Conservation (phyloP, 2,888 invertebrate genomes). For the Heteropelma amictum region DNA sequence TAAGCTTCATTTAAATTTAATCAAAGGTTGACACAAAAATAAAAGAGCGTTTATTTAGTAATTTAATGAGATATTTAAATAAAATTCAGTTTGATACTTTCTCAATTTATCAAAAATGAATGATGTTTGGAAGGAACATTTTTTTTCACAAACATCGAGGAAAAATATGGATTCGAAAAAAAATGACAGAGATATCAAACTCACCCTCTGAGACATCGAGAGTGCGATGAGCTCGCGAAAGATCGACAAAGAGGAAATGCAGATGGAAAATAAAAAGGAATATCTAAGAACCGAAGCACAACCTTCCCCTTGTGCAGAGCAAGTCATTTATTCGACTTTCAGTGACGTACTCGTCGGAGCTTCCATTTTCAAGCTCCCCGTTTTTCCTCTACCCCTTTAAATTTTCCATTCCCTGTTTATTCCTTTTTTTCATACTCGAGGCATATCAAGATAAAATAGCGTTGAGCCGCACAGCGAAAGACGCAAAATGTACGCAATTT, state of each 20-base stretch:
- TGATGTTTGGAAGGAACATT: neutral
- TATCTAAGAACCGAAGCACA: neutral
- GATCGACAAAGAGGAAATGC: neutral
- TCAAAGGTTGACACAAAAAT: too few relatives aligned
- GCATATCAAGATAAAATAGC: conserved; percentile 30
- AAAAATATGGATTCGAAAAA: neutral
- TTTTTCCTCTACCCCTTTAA: neutral
- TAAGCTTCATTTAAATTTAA: too few relatives aligned
- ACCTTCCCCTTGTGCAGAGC: too few relatives aligned
- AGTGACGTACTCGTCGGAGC: neutral
- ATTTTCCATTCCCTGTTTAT: conserved; percentile 10
- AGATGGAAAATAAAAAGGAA: neutral
- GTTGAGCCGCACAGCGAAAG: neutral
- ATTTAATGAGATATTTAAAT: too few relatives aligned
- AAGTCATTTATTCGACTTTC: conserved; percentile 23
- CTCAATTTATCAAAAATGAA: too few relatives aligned
- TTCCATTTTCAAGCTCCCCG: neutral
- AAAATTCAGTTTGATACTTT: too few relatives aligned
- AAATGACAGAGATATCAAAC: conserved; percentile 16
- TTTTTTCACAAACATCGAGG: neutral
- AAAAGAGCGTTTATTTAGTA: too few relatives aligned
- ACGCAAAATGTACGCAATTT: conserved; percentile 9
- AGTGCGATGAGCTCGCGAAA: conserved; percentile 17
- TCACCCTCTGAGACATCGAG: conserved; percentile 18
- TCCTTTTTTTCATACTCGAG: conserved; percentile 13